Conservation (phyloP, 2,888 invertebrate genomes). For the Drosophila tripunctata region DNA sequence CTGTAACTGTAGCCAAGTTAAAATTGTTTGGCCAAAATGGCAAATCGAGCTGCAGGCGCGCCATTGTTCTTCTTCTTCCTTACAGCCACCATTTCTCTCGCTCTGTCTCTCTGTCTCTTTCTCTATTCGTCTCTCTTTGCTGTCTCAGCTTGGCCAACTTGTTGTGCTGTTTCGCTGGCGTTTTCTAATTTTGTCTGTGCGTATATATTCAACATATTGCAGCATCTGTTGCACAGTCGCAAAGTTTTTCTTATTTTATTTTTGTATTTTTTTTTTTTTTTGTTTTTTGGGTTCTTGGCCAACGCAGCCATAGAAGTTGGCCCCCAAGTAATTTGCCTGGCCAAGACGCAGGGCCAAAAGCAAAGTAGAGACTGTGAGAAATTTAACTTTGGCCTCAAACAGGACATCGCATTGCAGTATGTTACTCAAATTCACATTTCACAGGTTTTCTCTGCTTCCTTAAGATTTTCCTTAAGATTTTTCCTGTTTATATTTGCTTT, state of each 20-base stretch:
- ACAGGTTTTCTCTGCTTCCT: neutral
- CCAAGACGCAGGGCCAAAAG: neutral
- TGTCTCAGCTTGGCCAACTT: conserved; percentile 43
- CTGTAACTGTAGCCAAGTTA: conserved; percentile 28
- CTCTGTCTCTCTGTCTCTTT: conserved; percentile 29
- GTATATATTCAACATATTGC: conserved; percentile 63
- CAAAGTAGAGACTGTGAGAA: neutral
- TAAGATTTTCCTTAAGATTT: too few relatives aligned
- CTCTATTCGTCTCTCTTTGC: neutral
- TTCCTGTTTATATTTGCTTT: too few relatives aligned
- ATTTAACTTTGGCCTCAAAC: conserved; percentile 28
- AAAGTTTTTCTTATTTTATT: conserved; percentile 48
- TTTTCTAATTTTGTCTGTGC: conserved; percentile 54
- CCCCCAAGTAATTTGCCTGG: conserved; percentile 58
- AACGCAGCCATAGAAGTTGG: conserved; percentile 60
- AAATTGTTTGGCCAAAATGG: conserved; percentile 45
- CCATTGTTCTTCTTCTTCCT: conserved; percentile 25
- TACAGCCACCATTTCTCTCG: conserved; percentile 16
- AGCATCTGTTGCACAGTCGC: conserved; percentile 70
- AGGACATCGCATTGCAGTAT: conserved; percentile 68
- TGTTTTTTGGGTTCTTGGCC: conserved; percentile 14
- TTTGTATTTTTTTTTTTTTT: too few relatives aligned
- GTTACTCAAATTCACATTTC: conserved; percentile 67
- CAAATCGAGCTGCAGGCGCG: conserved; percentile 54
- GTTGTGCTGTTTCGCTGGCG: conserved; percentile 29